Conservation (phyloP, 1,140 invertebrate genomes). For the Leptoteleia sp. region DNA sequence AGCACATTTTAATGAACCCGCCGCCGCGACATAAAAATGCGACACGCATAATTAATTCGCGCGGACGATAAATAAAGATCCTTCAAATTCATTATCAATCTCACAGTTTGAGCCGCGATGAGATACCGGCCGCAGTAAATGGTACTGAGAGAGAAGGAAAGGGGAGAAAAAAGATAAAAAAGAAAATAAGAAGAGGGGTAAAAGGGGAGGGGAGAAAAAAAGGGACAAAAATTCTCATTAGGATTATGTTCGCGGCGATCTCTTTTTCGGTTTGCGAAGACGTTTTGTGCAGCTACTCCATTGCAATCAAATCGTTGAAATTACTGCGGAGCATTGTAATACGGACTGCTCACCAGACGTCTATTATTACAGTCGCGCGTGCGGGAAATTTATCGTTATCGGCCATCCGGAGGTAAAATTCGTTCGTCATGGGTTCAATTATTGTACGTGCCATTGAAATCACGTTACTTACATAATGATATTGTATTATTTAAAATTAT, state of each 20-base stretch:
- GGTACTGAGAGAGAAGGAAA: constrained; percentile 1
- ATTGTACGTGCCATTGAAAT: too few species aligned
- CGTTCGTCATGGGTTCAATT: too few species aligned
- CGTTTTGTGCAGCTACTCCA: constrained; percentile 20
- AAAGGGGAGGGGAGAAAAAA: too few species aligned
- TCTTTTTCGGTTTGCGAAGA: constrained; percentile 13
- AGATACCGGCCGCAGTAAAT: neutral
- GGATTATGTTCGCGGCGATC: constrained; percentile 13
- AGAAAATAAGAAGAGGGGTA: too few species aligned
- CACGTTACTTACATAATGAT: too few species aligned
- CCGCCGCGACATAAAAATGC: constrained; percentile 12
- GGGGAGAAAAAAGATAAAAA: too few species aligned
- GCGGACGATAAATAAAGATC: constrained; percentile 13
- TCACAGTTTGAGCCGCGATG: neutral
- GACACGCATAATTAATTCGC: constrained; percentile 33
- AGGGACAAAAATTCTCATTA: constrained; percentile 29
- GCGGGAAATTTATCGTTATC: too few species aligned
- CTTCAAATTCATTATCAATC: constrained; percentile 12
- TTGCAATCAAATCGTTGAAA: constrained; percentile 44
- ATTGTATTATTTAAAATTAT: too few species aligned
- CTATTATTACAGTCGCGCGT: too few species aligned
- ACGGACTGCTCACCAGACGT: too few species aligned
- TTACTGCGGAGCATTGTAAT: constrained; percentile 34
- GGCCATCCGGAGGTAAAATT: too few species aligned
- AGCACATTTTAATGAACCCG: constrained; percentile 37